Evolutionary conservation across 2,888 invertebrate species (phyloP).

Genomic region (Rhamnusium bicolor): DNA sequence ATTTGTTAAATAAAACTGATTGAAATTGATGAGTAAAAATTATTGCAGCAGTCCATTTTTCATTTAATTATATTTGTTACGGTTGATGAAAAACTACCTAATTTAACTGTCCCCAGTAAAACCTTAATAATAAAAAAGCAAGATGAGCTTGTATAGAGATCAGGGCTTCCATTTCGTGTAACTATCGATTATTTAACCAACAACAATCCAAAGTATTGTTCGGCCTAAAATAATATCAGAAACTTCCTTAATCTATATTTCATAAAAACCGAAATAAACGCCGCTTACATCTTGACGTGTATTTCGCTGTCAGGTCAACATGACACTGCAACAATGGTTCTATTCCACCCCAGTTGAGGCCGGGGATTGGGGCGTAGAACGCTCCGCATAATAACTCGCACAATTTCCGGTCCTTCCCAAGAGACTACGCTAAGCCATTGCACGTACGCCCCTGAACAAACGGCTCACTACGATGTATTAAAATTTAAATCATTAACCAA

Average conservation of each 20-base stretch:
- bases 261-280: slow-evolving; percentile 25
- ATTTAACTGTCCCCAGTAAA: neutral
- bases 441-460: slow-evolving; percentile 59
- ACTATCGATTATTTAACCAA: slow-evolving; percentile 5
- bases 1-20: too few species aligned
- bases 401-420: slow-evolving; percentile 60
- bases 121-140: neutral
- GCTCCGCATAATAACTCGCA: slow-evolving; percentile 61
- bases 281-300: slow-evolving; percentile 26
- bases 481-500: slow-evolving; percentile 58
- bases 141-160: neutral
- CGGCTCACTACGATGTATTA: slow-evolving; percentile 58
- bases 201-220: slow-evolving; percentile 2
- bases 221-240: slow-evolving; percentile 17
- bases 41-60: too few species aligned
- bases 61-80: neutral
- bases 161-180: neutral
- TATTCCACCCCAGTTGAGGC: slow-evolving; percentile 49
- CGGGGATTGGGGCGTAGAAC: slow-evolving; percentile 55
- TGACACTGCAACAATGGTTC: slow-evolving; percentile 55
- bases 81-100: neutral
- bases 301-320: slow-evolving; percentile 49
- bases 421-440: slow-evolving; percentile 55
- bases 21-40: too few species aligned
- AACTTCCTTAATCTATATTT: slow-evolving; percentile 29